Base-by-base conservation (phyloP, 2,797 vertebrate genomes). In the Telmatherina bonti region DNA sequence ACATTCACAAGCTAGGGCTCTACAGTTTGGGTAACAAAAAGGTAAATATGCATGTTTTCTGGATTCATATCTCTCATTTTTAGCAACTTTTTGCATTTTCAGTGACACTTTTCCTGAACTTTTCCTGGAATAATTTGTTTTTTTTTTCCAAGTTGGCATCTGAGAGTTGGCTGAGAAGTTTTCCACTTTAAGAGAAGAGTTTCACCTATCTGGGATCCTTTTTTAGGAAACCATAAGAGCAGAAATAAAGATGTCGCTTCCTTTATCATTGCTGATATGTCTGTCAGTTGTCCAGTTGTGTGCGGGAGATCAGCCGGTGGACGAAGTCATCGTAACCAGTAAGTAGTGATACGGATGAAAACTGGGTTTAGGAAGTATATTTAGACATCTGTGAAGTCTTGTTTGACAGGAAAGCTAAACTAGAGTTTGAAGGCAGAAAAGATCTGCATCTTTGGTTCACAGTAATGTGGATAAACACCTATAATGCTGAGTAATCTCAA, bases 201-300 rank as follows among this genome's bases (percentile, higher is more conserved):
- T 36, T 56, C 13, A 27, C 29, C 59, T 16, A 62, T 56, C 36
- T 52, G 55, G 57, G n/a, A 1, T 24, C 12, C 60, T 69, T 56
- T 72, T 35, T 58, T 52, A 49, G 61, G 27, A 52, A 27, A 35
- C 5, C 29, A 67, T 30, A 52, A 57, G 33, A 31, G n/a, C 31
- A 59, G 22, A 27, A 54, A 38, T 5, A 5, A 79, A 74, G 62
- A 91, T 91, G 90, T 78, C 56, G 36, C 53, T 85, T 13, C 83
- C 47, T 3, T 4, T 89, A 59, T 77, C 84, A 7, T 41, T 84
- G 73, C 51, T 93, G 71, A 67, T 91, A 56, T 90, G 78, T 30
- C 65, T 90, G 9, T 81, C 83, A 58, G 29, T 70, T 3, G 43
- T 74, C 55, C 80, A 86, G 62, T 67, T 91, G 60, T 82, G 85